Conservation (phyloP, 2,797 vertebrate species). For the Lerista edwardsae region DNA sequence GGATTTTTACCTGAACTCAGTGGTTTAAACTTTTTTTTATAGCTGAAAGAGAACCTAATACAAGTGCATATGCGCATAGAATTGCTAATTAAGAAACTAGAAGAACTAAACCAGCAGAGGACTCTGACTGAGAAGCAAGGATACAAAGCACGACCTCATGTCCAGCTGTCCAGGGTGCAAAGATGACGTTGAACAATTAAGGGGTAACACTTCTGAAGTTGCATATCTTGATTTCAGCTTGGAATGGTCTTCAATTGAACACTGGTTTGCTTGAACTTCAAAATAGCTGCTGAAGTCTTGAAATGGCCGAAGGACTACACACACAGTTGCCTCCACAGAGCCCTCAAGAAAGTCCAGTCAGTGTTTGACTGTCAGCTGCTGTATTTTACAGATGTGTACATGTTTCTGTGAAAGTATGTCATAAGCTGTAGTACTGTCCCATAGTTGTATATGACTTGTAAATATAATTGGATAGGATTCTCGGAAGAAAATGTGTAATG, state of each 20-base stretch:
- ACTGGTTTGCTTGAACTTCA: neutral
- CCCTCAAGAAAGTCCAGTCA: neutral
- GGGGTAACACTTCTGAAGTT: slow-evolving; percentile 5
- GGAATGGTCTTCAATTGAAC: neutral
- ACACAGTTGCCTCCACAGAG: neutral
- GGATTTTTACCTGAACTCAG: neutral
- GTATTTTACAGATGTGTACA: neutral
- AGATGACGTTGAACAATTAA: slow-evolving; percentile 17
- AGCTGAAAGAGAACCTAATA: slow-evolving; percentile 76
- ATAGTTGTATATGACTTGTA: neutral
- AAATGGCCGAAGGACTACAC: neutral
- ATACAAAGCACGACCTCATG: neutral
- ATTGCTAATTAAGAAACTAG: slow-evolving; percentile 49
- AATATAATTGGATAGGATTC: neutral
- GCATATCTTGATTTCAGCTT: neutral
- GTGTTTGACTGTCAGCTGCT: neutral
- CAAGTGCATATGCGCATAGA: slow-evolving; percentile 32
- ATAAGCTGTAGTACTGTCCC: neutral
- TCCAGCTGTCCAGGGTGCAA: neutral
- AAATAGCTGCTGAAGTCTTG: neutral
- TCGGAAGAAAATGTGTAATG: neutral
- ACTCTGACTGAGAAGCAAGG: neutral
- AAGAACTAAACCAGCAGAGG: slow-evolving; percentile 30
- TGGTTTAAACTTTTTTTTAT: slow-evolving; percentile 26
- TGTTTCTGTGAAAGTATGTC: neutral